phyloP scores from a whole-genome alignment of 1,140 invertebrate genomes.

The Leptinotarsa texana region DNA sequence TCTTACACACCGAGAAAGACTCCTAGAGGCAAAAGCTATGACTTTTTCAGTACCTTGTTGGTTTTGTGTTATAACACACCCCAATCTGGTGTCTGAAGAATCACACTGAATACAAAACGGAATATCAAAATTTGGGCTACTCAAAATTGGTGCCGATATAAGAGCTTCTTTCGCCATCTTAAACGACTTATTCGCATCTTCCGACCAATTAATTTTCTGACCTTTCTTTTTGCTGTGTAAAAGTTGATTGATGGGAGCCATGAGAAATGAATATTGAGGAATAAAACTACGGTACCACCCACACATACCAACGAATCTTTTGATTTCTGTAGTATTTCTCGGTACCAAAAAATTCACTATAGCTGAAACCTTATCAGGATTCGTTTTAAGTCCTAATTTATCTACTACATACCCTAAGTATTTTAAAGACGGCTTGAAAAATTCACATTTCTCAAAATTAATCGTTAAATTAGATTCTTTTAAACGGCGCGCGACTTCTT shows the following conservation, averaged over 20 bases:
- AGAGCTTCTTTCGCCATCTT: slow-evolving; percentile 24
- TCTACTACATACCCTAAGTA: slow-evolving; percentile 27
- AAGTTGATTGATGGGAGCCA: slow-evolving; percentile 51
- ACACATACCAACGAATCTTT: slow-evolving; percentile 51
- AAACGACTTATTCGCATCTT: slow-evolving; percentile 24
- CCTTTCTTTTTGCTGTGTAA: slow-evolving; percentile 44
- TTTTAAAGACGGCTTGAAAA: slow-evolving; percentile 20
- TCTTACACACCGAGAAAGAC: slow-evolving; percentile 43
- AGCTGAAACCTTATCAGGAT: slow-evolving; percentile 26
- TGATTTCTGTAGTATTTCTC: slow-evolving; percentile 48
- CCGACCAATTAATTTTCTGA: slow-evolving; percentile 31
- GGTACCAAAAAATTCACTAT: slow-evolving; percentile 51
- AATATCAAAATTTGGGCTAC: slow-evolving; percentile 42
- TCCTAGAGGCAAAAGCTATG: slow-evolving; percentile 57
- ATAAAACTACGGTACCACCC: slow-evolving; percentile 58
- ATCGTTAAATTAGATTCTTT: slow-evolving; percentile 34
- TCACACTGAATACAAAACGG: slow-evolving; percentile 41
- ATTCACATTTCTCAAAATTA: slow-evolving; percentile 40
- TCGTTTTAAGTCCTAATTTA: slow-evolving; percentile 6
- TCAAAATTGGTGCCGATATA: slow-evolving; percentile 37
- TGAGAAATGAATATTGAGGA: slow-evolving; percentile 48
- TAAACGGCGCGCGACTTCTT: slow-evolving; percentile 39
- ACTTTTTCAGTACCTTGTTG: slow-evolving; percentile 51
- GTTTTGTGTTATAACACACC: slow-evolving; percentile 37
- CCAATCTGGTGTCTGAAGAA: slow-evolving; percentile 45